Conservation (phyloP, 2,888 invertebrate species). For the Protonemura montana region DNA sequence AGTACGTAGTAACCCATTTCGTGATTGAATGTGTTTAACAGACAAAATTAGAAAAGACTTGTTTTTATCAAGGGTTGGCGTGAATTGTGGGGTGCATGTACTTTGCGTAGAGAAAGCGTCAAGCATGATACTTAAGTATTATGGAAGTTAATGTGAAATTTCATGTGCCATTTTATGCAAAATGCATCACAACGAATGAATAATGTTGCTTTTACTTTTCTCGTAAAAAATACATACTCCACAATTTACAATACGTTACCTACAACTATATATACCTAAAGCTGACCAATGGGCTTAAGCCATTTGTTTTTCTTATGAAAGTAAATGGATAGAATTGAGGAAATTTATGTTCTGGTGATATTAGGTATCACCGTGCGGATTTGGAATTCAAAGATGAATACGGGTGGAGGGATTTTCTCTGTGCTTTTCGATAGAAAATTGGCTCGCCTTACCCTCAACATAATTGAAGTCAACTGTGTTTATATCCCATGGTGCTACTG, state of each 20-base stretch:
- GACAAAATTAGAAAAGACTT: constrained; percentile 30
- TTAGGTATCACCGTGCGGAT: neutral
- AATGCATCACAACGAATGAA: too few species aligned
- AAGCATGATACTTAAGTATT: neutral
- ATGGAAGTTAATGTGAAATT: too few species aligned
- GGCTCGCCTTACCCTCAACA: constrained; percentile 48
- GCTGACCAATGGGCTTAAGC: neutral
- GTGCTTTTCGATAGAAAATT: neutral
- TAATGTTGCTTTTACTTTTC: too few species aligned
- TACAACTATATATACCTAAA: neutral
- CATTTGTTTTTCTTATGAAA: neutral
- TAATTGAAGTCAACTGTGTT: constrained; percentile 50
- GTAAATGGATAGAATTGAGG: neutral
- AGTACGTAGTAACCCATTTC: neutral
- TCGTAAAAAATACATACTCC: neutral
- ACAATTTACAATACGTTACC: neutral
- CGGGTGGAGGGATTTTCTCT: neutral
- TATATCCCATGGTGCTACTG: constrained; percentile 48
- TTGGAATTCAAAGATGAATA: neutral
- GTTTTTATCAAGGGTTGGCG: constrained; percentile 24
- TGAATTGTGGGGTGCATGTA: neutral
- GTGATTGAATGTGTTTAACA: neutral
- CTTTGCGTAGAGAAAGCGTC: neutral
- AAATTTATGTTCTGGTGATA: neutral
- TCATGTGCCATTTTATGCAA: too few species aligned